These are phyloP conservation scores for Lamellibrachia satsuma DNA, from an alignment of 2,888 invertebrate genomes.

Conservation along the genomic window DNA sequence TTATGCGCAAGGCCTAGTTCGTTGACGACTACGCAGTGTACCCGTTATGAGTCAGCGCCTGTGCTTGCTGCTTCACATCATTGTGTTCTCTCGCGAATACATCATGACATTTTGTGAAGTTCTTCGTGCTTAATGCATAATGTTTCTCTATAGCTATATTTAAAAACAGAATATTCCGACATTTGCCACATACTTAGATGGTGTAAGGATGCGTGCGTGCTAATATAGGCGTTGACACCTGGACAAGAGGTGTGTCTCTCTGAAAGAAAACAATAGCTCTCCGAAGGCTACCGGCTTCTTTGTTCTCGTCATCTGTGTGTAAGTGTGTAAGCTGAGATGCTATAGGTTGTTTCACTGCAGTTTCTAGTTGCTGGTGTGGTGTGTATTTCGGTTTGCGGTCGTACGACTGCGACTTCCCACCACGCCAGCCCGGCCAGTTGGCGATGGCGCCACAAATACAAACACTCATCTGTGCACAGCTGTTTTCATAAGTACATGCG, in stretches of 20 bases:
- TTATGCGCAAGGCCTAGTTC: neutral
- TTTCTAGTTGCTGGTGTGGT: neutral
- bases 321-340: too few species aligned
- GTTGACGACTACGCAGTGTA: neutral
- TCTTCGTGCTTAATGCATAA: neutral
- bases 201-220: too few species aligned
- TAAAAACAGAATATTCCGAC: too few species aligned
- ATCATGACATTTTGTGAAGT: neutral
- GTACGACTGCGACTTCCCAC: neutral
- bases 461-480: neutral
- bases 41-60: neutral
- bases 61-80: neutral
- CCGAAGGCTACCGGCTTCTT: neutral
- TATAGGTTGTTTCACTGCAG: neutral
- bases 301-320: neutral
- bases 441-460: neutral
- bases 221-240: too few species aligned
- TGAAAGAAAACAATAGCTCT: neutral
- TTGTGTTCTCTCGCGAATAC: neutral
- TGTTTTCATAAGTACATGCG: neutral
- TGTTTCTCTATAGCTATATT: neutral
- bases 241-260: neutral
- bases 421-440: neutral
- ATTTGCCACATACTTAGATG: too few species aligned
- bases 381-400: neutral